Conservation (phyloP, 2,888 invertebrate genomes). For the Metallyticus violacea region DNA sequence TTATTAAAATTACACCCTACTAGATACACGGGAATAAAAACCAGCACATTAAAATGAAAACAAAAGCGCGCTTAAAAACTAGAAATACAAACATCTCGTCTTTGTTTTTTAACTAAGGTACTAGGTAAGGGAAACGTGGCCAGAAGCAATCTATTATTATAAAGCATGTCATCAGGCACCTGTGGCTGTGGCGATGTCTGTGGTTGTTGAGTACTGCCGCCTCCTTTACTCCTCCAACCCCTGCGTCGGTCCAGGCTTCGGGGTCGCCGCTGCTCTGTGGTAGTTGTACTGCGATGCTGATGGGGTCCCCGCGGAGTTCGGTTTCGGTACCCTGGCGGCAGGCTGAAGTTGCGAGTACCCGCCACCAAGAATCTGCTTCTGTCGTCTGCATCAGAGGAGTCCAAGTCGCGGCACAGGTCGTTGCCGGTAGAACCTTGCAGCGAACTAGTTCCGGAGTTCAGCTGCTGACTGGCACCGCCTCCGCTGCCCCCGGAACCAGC, state of each 20-base stretch:
- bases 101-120: too few species aligned
- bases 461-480: slow-evolving; percentile 38
- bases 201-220: background rate
- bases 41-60: too few species aligned
- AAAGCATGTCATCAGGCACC: too few species aligned
- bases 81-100: too few species aligned
- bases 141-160: too few species aligned
- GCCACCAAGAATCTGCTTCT: slow-evolving; percentile 28
- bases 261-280: slow-evolving; percentile 47
- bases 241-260: slow-evolving; percentile 47
- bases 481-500: slow-evolving; percentile 52
- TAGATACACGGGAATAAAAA: too few species aligned
- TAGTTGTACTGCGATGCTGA: slow-evolving; percentile 52
- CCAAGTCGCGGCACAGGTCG: slow-evolving; percentile 39
- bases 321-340: slow-evolving; percentile 36
- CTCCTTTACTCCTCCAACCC: slow-evolving; percentile 36
- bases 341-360: slow-evolving; percentile 35
- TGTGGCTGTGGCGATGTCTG: slow-evolving; percentile 10
- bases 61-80: too few species aligned
- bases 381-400: slow-evolving; percentile 40
- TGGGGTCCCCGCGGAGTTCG: slow-evolving; percentile 51
- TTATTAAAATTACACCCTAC: too few species aligned
- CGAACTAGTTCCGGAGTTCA: slow-evolving; percentile 43
- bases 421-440: slow-evolving; percentile 39
- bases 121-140: too few species aligned